These are phyloP conservation scores for Cephalopterus ornatus DNA, from an alignment of 2,113 vertebrate species.

Conservation along the genomic window DNA sequence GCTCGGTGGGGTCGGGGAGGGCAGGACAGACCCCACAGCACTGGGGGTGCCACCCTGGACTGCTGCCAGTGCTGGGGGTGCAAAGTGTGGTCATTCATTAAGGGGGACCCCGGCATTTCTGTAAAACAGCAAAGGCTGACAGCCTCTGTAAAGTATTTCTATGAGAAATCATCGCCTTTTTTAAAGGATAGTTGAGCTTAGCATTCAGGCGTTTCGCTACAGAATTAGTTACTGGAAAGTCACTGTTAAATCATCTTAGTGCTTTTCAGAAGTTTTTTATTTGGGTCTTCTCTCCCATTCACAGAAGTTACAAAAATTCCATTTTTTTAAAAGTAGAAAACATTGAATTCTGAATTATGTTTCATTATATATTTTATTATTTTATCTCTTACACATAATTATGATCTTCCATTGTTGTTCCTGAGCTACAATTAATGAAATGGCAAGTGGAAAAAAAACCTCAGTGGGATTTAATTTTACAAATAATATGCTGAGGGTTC, in stretches of 20 bases:
- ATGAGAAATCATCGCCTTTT: background rate
- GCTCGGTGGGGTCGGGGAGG: background rate
- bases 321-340: background rate
- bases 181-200: background rate
- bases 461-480: slow-evolving; percentile 28
- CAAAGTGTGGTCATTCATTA: background rate
- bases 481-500: slow-evolving; percentile 3
- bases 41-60: background rate
- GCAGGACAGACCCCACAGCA: background rate
- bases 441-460: background rate
- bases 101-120: background rate
- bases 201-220: background rate
- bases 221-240: background rate
- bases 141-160: background rate
- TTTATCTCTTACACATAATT: background rate
- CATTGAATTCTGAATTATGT: background rate
- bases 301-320: background rate
- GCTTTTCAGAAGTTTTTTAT: background rate
- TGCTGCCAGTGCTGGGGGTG: background rate
- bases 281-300: background rate
- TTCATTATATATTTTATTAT: background rate
- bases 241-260: background rate
- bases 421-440: slow-evolving; percentile 20
- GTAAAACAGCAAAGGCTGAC: background rate
- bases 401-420: background rate